phyloP scores from a whole-genome alignment of 35 echinoderm and acorn worm genomes.

The Eucidaris tribuloides region DNA sequence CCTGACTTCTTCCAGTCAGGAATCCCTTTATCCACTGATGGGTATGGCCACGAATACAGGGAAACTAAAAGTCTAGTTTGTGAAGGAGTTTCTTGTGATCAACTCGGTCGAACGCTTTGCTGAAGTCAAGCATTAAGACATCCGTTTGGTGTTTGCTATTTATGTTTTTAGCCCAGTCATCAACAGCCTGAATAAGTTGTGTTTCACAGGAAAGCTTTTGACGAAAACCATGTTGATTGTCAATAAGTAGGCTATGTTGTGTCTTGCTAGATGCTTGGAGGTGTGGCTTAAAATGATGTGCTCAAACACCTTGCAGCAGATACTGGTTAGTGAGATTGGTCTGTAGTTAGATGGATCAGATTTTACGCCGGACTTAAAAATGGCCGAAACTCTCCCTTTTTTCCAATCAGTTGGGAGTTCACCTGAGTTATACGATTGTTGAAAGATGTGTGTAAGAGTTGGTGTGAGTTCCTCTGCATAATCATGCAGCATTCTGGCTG shows the following conservation, averaged over 20 bases:
- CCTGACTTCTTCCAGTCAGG: not conserved
- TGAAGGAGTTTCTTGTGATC: not conserved
- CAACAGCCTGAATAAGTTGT: constrained; percentile 28
- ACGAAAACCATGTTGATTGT: constrained; percentile 45
- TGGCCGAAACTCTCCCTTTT: constrained; percentile 16
- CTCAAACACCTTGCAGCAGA: constrained; percentile 44
- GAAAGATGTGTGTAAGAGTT: constrained; percentile 17
- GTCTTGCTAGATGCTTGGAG: constrained; percentile 1
- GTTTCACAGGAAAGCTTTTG: constrained; percentile 30
- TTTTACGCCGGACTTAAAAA: constrained; percentile 42
- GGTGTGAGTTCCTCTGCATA: constrained; percentile 5
- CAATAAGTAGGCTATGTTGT: constrained; percentile 34
- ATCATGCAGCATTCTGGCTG: not conserved
- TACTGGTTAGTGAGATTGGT: constrained; percentile 36
- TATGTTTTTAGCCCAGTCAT: constrained; percentile 2
- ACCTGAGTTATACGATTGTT: constrained; percentile 6
- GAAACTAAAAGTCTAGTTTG: constrained; percentile 49
- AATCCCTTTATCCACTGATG: constrained; percentile 34
- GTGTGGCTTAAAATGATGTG: constrained; percentile 36
- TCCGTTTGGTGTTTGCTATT: not conserved
- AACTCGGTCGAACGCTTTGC: constrained; percentile 11
- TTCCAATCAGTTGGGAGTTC: constrained; percentile 26
- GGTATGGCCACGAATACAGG: constrained; percentile 7
- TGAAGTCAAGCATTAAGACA: constrained; percentile 21
- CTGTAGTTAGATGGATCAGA: constrained; percentile 40